These are phyloP conservation scores for Osmerus eperlanus DNA, from an alignment of 2,113 vertebrate genomes.

Conservation along the genomic window DNA sequence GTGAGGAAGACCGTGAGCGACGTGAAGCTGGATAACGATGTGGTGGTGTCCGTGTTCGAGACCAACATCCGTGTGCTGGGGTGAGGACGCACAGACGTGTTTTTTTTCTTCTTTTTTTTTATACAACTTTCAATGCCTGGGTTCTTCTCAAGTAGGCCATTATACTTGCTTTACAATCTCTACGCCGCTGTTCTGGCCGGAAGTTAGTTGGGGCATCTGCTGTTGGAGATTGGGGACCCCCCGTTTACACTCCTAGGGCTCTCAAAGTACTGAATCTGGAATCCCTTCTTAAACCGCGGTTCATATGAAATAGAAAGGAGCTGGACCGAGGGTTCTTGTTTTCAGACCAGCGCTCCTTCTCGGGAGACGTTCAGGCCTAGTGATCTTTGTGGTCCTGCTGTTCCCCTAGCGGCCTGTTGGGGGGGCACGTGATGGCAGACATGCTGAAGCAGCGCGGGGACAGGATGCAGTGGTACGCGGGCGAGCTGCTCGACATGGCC, in stretches of 20 bases:
- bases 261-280: too few species aligned
- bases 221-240: too few species aligned
- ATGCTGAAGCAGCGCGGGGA: conserved; percentile 88
- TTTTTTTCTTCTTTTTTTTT: background rate
- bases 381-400: background rate
- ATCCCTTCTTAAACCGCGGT: too few species aligned
- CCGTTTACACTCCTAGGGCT: too few species aligned
- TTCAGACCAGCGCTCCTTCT: too few species aligned
- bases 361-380: too few species aligned
- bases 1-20: conserved; percentile 70
- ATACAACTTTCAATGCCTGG: background rate
- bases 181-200: too few species aligned
- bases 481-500: conserved; percentile 94
- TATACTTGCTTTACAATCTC: too few species aligned
- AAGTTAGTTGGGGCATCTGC: too few species aligned
- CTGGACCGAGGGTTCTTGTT: background rate
- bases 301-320: background rate
- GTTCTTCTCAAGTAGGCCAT: too few species aligned
- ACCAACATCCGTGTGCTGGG: conserved; percentile 81
- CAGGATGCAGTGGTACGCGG: conserved; percentile 91
- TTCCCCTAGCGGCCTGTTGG: conserved; percentile 84
- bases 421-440: conserved; percentile 95
- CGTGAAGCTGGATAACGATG: conserved; percentile 75
- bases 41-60: conserved; percentile 82
- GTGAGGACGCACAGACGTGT: conserved; percentile 42